Base-by-base conservation (phyloP, 2,888 invertebrate species). In the Agrenia bidenticulata region DNA sequence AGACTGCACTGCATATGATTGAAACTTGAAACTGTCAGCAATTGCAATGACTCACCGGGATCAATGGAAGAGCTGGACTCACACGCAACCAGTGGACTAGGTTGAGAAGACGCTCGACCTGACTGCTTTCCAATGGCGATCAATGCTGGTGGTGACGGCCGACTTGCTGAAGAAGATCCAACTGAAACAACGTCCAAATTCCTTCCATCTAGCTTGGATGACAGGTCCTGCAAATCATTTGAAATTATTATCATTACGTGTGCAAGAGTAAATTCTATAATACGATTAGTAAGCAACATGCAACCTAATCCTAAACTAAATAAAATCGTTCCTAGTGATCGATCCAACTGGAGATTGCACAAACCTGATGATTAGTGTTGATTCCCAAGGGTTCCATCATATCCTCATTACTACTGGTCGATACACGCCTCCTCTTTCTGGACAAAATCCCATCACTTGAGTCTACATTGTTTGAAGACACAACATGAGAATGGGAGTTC, bases 141-240 rank as follows among this genome's bases (percentile, higher is more conserved):
- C 23, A 70, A 54, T 66, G 72, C 75, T 62, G 76, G 76, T 58
- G 76, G 74, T 66, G 76, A 73, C 56, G 74, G 74, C 66, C 76
- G 64, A 61, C 70, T 72, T 55, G 72, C 63, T 50, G 73, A 67
- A 39, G 72, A 70, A 49, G 73, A 73, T 42, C 54, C 65, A 49
- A 70, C 69, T 9, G 70, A 66, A 21, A 64, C 66, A n/a, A 66
- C 70, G 37, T 63, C 49, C 32, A 58, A 53, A 55, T 56, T 24
- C 61, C 45, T 21, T 59, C 66, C 55, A 21, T 66, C 66, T 54
- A 62, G 32, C 17, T 61, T 61, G 21, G 41, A 42, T 17, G 58
- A 37, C 23, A 45, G 57, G 11, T 63, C 63, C 63, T 56, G 26
- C 2, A 37, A 2, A 56, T 26, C 11, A 42, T n/a, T n/a, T n/a